These are phyloP conservation scores for Alentia gelatinosa DNA, from an alignment of 2,888 invertebrate genomes.

Conservation along the genomic window DNA sequence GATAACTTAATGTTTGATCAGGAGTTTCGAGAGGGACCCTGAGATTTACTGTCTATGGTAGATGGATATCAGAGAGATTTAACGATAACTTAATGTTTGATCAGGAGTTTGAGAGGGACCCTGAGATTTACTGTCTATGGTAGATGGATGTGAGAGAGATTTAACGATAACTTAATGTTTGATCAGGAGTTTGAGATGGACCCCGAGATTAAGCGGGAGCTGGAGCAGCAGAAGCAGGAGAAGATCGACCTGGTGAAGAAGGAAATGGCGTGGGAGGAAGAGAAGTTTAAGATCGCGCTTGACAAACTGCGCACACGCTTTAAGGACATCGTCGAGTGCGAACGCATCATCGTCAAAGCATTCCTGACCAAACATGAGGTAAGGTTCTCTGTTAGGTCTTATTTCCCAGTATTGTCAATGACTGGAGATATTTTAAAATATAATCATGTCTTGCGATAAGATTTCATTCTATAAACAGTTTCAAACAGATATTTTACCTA, in stretches of 20 bases:
- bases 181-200: constrained; percentile 80
- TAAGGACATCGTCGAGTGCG: constrained; percentile 79
- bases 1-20: neutral
- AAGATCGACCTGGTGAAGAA: constrained; percentile 76
- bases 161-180: neutral
- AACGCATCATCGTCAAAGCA: constrained; percentile 78
- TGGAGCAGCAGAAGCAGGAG: constrained; percentile 75
- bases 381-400: too few species aligned
- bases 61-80: neutral
- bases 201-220: constrained; percentile 77
- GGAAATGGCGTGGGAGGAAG: constrained; percentile 80
- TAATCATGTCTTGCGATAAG: too few species aligned
- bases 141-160: neutral
- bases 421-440: too few species aligned
- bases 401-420: too few species aligned
- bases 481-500: too few species aligned
- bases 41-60: neutral
- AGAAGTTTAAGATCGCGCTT: constrained; percentile 77
- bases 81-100: neutral
- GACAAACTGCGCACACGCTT: constrained; percentile 78
- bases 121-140: neutral
- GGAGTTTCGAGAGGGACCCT: constrained; percentile 75
- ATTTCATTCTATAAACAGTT: too few species aligned
- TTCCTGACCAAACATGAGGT: constrained; percentile 66
- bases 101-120: constrained; percentile 68